phyloP scores from a whole-genome alignment of 1,140 invertebrate species.

The Riptortus pedestris region DNA sequence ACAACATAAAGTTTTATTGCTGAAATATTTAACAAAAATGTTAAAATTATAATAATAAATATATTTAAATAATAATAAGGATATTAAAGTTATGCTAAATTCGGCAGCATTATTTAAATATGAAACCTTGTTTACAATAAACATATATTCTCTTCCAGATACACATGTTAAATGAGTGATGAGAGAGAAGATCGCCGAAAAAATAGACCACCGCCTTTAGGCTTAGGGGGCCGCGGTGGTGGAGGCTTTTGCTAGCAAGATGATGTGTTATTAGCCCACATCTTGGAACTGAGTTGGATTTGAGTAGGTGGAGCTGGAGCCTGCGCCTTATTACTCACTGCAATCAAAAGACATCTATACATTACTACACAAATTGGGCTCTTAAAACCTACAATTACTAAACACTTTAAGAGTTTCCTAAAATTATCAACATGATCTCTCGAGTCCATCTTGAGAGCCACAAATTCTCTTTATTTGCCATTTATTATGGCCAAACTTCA shows the following conservation, averaged over 20 bases:
- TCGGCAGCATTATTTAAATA: not conserved
- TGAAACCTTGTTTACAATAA: not conserved
- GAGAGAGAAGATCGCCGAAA: not conserved
- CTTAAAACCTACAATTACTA: no score
- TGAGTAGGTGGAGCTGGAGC: conserved; percentile 30
- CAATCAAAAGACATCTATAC: conserved; percentile 9
- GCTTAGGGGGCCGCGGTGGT: not conserved
- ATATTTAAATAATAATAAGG: not conserved
- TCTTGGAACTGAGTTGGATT: conserved; percentile 24
- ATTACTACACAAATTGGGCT: no score
- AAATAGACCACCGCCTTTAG: not conserved
- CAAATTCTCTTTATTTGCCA: no score
- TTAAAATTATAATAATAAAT: not conserved
- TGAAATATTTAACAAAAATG: not conserved
- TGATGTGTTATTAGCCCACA: conserved; percentile 25
- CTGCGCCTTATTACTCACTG: conserved; percentile 26
- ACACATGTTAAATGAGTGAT: not conserved
- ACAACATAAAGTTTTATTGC: not conserved
- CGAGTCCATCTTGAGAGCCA: no score
- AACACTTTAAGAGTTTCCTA: no score
- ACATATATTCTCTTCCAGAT: no score
- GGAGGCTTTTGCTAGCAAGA: conserved; percentile 25
- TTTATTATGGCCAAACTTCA: no score
- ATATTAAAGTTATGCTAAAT: not conserved
- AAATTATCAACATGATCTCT: no score